Base-by-base conservation (phyloP, 1,140 invertebrate genomes). In the Megalonaias nervosa region DNA sequence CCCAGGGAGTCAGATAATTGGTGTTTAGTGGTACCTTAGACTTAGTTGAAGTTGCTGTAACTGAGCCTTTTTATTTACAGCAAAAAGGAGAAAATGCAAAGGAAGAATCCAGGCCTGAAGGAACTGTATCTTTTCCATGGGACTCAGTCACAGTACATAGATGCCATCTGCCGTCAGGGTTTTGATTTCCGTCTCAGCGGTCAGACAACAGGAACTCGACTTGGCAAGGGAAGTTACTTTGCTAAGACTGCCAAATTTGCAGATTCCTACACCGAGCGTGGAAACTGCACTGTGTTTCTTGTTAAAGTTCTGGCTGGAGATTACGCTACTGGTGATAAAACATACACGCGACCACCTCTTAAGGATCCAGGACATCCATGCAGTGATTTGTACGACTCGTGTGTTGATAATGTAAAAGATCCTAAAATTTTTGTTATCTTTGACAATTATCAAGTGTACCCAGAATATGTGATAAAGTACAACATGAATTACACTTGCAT, bases 391-490 rank as follows among this genome's bases (percentile, higher is more conserved):
- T 87, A 82, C 64, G 82, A 87, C 26, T 85, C 83, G 0, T 83
- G 82, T 68, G 86, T 87, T n/a, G 72, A 87, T 75, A 58, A 84
- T 62, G 61, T 64, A 16, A 9, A 23, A 1, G 72, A 81, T 59
- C 85, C 86, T 13, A 67, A n/a, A 68, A 87, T 86, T 6, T 86
- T 83, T 81, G 84, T 87, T 19, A 82, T 86, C 26, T 87, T 87
- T 78, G 71, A 75, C 38, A 70, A 82, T 21, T 72, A 77, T 19
- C 86, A 87, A 75, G 77, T 77, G 16, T 86, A 87, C 76, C 86
- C 86, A 21, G 84, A 86, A 65, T 87, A 87, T 80, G 16, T 87
- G 23, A 81, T 87, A 15, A 71, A 78, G 55, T 86, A 85, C 38
- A 48, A 85, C 38, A 38, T 0, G 38, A 38, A 38, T 38, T 38